A percentile compares a stretch with the other conserved stretches of the same genome.
Conservation (phyloP, 2,797 vertebrate species). For the Momotus momota region DNA sequence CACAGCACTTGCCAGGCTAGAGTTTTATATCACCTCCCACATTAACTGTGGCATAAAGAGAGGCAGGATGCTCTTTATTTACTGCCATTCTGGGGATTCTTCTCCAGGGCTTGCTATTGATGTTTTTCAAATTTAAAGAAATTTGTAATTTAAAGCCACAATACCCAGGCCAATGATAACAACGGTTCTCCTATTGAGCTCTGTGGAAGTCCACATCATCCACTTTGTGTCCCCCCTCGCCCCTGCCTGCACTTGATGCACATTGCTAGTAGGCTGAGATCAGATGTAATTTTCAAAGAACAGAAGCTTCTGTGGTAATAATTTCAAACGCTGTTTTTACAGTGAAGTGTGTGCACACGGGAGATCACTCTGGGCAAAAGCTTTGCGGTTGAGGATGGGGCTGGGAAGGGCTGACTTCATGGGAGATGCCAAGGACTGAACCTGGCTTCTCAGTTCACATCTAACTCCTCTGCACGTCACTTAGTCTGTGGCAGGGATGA, state of each 20-base stretch:
- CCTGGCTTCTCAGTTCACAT: background rate
- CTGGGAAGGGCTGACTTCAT: background rate
- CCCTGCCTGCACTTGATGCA: background rate
- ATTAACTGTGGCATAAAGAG: background rate
- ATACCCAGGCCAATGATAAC: background rate
- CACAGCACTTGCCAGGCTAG: background rate
- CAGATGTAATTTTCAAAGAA: slow-evolving; percentile 30
- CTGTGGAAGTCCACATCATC: slow-evolving; percentile 23
- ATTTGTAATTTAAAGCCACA: slow-evolving; percentile 48
- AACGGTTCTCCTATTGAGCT: background rate
- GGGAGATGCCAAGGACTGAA: background rate
- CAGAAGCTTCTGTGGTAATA: background rate
- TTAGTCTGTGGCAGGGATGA: background rate
- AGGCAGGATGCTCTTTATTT: slow-evolving; percentile 47
- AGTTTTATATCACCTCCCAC: slow-evolving; percentile 9
- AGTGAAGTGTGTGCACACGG: background rate
- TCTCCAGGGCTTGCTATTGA: background rate
- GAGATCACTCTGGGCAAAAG: background rate
- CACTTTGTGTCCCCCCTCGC: background rate
- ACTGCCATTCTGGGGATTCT: slow-evolving; percentile 8
- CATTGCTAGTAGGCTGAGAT: slow-evolving; percentile 10
- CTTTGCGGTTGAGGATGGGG: background rate
- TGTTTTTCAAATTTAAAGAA: slow-evolving; percentile 46
- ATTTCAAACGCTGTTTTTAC: background rate
- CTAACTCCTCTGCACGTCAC: background rate